Evolutionary conservation across 2,888 invertebrate species (phyloP).

Genomic region (Megamerina dolium): DNA sequence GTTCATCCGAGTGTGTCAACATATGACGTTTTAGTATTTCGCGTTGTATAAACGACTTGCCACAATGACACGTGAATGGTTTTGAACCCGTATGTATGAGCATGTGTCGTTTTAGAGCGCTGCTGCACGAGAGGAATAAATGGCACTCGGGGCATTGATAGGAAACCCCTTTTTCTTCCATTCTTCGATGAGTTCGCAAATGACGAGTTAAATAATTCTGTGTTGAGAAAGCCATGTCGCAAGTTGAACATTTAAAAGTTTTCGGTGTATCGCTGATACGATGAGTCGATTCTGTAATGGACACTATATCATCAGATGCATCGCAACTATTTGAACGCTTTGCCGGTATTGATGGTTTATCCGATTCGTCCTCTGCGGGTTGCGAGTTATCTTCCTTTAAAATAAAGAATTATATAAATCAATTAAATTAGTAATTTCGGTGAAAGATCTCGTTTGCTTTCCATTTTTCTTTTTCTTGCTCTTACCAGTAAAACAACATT

Average conservation of each 20-base stretch:
- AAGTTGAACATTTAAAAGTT: slow-evolving; percentile 58
- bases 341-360: no score
- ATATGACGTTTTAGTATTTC: slow-evolving; percentile 62
- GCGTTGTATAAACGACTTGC: slow-evolving; percentile 64
- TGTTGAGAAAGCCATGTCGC: slow-evolving; percentile 59
- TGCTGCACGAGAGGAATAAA: slow-evolving; percentile 59
- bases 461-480: slow-evolving; percentile 13
- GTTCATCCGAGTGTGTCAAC: slow-evolving; percentile 56
- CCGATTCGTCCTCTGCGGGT: no score
- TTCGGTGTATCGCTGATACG: slow-evolving; percentile 43
- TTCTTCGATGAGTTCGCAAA: slow-evolving; percentile 55
- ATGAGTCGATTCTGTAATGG: slow-evolving; percentile 17
- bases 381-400: no score
- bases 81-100: slow-evolving; percentile 57
- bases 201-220: slow-evolving; percentile 58
- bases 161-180: slow-evolving; percentile 53
- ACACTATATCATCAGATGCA: no score
- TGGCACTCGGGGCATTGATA: slow-evolving; percentile 56
- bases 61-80: slow-evolving; percentile 56
- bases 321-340: no score
- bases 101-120: slow-evolving; percentile 63
- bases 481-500: slow-evolving; percentile 49
- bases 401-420: no score
- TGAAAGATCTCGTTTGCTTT: slow-evolving; percentile 33
- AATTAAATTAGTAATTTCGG: no score